Conservation (phyloP, 64 coral and sea anemone species). For the Platygyra sinensis region DNA sequence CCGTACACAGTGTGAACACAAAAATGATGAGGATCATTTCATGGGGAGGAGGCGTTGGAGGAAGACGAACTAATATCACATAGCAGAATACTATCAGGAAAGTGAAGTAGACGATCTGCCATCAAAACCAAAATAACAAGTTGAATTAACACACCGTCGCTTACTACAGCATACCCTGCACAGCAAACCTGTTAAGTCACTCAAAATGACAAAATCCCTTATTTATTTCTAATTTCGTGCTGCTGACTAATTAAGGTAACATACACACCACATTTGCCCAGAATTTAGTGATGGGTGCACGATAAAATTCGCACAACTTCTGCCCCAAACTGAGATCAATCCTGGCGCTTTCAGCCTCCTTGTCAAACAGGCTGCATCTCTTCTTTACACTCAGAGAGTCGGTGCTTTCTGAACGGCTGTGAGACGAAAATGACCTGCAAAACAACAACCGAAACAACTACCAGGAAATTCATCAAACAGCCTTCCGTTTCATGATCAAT, state of each 20-base stretch:
- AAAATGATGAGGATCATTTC: conserved; percentile 82
- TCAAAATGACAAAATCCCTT: no score
- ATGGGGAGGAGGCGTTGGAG: conserved; percentile 33
- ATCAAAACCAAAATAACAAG: neutral
- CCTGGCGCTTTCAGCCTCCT: neutral
- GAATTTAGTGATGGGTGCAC: conserved; percentile 85
- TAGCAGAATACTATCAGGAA: conserved; percentile 77
- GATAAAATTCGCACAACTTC: conserved; percentile 70
- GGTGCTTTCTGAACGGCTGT: conserved; percentile 3
- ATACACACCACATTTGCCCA: conserved; percentile 81
- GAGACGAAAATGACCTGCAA: neutral
- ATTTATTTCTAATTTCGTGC: no score
- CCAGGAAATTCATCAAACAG: no score
- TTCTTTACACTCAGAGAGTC: conserved; percentile 6
- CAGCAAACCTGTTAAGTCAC: no score
- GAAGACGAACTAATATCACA: conserved; percentile 66
- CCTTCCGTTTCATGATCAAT: no score
- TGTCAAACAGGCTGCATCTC: neutral
- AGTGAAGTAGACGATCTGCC: conserved; percentile 82
- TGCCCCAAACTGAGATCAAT: conserved; percentile 30
- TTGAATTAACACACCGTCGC: neutral
- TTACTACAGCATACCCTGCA: no score
- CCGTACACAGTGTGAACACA: conserved; percentile 76
- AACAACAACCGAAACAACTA: neutral
- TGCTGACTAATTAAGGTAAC: neutral